These are phyloP conservation scores for Fratercula arctica DNA, from an alignment of 2,797 vertebrate genomes.

Conservation along the genomic window DNA sequence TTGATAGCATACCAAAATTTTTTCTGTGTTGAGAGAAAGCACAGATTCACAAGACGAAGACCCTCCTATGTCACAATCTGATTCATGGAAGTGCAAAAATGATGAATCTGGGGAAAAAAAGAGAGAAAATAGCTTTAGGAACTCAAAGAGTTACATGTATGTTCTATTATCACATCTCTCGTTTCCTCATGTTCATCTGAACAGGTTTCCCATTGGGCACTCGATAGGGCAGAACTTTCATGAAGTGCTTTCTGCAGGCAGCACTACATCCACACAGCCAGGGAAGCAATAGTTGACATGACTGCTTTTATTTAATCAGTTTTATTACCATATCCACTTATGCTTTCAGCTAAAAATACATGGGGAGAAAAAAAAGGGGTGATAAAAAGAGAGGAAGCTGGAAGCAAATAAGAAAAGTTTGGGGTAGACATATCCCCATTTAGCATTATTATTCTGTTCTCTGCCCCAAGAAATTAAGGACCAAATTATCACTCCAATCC, in stretches of 20 bases:
- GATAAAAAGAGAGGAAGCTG: neutral
- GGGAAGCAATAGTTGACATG: neutral
- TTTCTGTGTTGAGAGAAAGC: conserved; percentile 93
- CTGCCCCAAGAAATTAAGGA: neutral
- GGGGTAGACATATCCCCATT: neutral
- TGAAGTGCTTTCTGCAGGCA: neutral
- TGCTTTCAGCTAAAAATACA: neutral
- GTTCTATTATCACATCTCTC: neutral
- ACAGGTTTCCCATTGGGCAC: neutral
- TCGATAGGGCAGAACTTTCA: neutral
- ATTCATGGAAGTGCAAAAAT: conserved; percentile 89
- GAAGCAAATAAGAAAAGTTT: neutral
- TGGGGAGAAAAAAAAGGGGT: too few species aligned
- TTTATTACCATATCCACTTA: neutral
- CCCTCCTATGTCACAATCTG: conserved; percentile 89
- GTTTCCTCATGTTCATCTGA: neutral
- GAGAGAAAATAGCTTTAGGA: neutral
- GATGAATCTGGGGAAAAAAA: conserved; percentile 84
- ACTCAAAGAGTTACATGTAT: neutral
- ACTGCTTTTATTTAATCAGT: neutral
- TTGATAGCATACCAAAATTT: conserved; percentile 86
- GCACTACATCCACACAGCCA: neutral
- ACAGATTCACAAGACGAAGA: conserved; percentile 89
- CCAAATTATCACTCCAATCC: neutral
- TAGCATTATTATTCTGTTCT: neutral